phyloP scores from a whole-genome alignment of 2,797 vertebrate genomes.

The Ibycter americanus region DNA sequence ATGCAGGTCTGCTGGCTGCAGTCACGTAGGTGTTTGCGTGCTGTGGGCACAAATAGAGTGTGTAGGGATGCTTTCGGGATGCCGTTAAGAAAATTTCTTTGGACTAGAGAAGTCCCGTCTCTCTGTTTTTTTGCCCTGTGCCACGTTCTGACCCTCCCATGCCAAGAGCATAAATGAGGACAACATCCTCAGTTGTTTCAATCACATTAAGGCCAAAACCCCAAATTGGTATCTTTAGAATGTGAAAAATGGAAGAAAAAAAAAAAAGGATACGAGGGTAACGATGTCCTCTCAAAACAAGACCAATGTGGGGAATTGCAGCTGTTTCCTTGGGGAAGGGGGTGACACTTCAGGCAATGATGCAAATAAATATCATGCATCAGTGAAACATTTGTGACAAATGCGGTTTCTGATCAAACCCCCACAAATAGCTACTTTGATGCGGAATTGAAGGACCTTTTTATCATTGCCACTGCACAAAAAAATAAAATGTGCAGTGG shows the following conservation, averaged over 20 bases:
- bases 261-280: background rate
- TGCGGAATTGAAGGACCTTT: background rate
- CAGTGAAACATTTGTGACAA: background rate
- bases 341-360: background rate
- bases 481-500: background rate
- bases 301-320: background rate
- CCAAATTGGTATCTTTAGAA: background rate
- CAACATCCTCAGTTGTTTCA: background rate
- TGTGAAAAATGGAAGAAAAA: background rate
- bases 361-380: background rate
- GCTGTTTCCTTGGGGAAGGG: background rate
- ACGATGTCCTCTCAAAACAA: background rate
- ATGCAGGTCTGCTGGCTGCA: background rate
- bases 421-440: background rate
- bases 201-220: background rate
- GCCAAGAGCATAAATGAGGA: background rate
- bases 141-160: accelerated
- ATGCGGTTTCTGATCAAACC: background rate
- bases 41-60: background rate
- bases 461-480: background rate
- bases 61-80: constrained; percentile 41
- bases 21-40: background rate
- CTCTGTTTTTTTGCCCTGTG: background rate
- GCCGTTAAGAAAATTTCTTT: constrained; percentile 51
- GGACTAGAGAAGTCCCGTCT: background rate